These are phyloP conservation scores for Lasiurus borealis DNA, from an alignment of 2,113 vertebrate species.

Conservation along the genomic window DNA sequence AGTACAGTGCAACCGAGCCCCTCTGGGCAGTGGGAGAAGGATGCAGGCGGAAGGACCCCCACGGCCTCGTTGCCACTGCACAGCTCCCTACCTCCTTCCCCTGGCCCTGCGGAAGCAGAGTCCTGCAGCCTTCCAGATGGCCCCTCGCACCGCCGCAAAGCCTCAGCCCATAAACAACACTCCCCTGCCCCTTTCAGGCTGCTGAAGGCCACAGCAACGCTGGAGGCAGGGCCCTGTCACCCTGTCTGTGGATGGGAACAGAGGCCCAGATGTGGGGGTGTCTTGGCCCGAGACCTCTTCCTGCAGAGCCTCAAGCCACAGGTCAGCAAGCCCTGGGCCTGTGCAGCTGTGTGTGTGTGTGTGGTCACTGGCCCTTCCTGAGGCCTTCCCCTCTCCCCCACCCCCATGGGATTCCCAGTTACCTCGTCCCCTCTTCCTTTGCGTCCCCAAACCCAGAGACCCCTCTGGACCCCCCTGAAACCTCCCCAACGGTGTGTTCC, in stretches of 20 bases:
- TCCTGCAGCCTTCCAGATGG: background rate
- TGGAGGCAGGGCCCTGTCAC: background rate
- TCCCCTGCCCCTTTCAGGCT: background rate
- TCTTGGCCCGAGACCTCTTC: background rate
- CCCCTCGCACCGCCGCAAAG: background rate
- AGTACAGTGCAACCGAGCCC: background rate
- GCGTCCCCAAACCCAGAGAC: too few relatives aligned
- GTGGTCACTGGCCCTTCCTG: background rate
- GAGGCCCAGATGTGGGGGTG: background rate
- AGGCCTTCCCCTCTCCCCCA: fast-evolving
- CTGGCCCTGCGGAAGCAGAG: background rate
- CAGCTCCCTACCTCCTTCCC: background rate
- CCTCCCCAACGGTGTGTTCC: background rate
- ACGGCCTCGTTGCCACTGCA: background rate
- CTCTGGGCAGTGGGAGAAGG: background rate
- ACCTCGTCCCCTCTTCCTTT: background rate
- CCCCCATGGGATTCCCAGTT: too few relatives aligned
- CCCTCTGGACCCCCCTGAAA: background rate
- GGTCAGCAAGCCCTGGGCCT: background rate
- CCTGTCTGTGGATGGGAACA: background rate
- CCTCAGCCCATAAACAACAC: background rate
- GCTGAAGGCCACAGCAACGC: background rate
- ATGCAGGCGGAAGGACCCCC: background rate
- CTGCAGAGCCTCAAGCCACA: background rate
- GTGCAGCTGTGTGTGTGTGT: background rate